phyloP scores from a whole-genome alignment of 2,888 invertebrate genomes.

The Parnassius smintheus region DNA sequence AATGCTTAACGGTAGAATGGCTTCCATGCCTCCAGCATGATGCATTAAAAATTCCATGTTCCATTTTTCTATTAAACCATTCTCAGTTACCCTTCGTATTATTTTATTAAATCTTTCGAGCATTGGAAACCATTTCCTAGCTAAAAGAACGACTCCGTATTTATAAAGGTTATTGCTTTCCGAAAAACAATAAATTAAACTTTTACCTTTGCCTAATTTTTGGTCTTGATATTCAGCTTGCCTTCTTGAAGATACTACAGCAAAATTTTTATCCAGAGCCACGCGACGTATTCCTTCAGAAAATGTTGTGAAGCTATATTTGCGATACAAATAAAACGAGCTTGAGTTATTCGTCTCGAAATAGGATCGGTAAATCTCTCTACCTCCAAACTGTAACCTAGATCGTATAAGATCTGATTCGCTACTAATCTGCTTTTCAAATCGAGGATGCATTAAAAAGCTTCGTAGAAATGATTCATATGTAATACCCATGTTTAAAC shows the following conservation, averaged over 20 bases:
- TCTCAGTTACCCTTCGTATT: constrained; percentile 72
- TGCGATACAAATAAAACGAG: constrained; percentile 73
- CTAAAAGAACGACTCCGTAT: constrained; percentile 71
- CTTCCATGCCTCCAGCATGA: constrained; percentile 48
- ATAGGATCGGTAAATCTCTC: constrained; percentile 74
- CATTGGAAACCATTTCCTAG: constrained; percentile 74
- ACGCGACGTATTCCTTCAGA: constrained; percentile 62
- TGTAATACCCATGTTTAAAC: constrained; percentile 73
- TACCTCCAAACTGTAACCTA: constrained; percentile 68
- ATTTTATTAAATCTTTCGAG: constrained; percentile 66
- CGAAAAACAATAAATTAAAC: constrained; percentile 69
- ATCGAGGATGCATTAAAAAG: constrained; percentile 77
- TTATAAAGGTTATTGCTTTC: constrained; percentile 73
- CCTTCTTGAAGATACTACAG: constrained; percentile 67
- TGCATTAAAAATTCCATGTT: constrained; percentile 67
- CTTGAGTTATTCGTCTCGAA: constrained; percentile 74
- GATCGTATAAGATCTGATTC: constrained; percentile 70
- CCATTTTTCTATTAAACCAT: constrained; percentile 76
- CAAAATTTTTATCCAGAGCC: constrained; percentile 63
- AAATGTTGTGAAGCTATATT: constrained; percentile 69
- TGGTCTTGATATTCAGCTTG: constrained; percentile 73
- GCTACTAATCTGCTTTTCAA: constrained; percentile 73
- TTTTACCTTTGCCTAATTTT: constrained; percentile 65
- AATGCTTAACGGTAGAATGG: constrained; percentile 59
- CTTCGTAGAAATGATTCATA: constrained; percentile 76